Base-by-base conservation (phyloP, 2,888 invertebrate species). In the Brassicogethes aeneus region DNA sequence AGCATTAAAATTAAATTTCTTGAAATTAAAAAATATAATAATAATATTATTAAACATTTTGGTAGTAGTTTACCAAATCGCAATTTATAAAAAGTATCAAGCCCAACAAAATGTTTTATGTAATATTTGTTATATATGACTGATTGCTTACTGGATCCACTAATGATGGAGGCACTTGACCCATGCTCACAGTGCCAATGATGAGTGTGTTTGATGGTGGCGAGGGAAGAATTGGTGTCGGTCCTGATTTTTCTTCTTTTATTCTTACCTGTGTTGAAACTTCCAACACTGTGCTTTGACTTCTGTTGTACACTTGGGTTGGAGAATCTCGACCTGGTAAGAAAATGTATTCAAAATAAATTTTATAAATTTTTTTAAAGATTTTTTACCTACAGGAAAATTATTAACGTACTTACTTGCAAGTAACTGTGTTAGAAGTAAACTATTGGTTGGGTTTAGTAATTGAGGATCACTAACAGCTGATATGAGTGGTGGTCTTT, bases 341-440 rank as follows among this genome's bases (percentile, higher is more conserved):
- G 5, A n/a, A n/a, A n/a, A n/a, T n/a, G n/a, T n/a, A n/a, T n/a
- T n/a, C n/a, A n/a, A n/a, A n/a, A n/a, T n/a, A n/a, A n/a, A n/a
- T n/a, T n/a, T n/a, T n/a, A n/a, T n/a, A 23, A 23, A 23, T 23
- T 23, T 23, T 23, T 5, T 23, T 23, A 23, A 23, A 23, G 10
- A 23, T 23, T 5, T 5, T 7, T 10, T 10, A 23, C 23, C 5
- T 5, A 10, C 5, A 7, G 23, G 23, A 23, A 7, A 10, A 10
- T 23, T 23, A 7, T 23, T 5, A 7, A 12, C 12, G 30, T 14
- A 53, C 53, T 82, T 80, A 64, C 73, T 77, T 37, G 84, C 52
- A 36, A 92, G 78, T 48, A 92, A 76, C 61, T 90, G 89, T 35
- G 90, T 89, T 44, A 92, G 75, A 63, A 85, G 75, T 40, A 87